Base-by-base conservation (phyloP, 2,888 invertebrate genomes). In the Lasius platythorax region DNA sequence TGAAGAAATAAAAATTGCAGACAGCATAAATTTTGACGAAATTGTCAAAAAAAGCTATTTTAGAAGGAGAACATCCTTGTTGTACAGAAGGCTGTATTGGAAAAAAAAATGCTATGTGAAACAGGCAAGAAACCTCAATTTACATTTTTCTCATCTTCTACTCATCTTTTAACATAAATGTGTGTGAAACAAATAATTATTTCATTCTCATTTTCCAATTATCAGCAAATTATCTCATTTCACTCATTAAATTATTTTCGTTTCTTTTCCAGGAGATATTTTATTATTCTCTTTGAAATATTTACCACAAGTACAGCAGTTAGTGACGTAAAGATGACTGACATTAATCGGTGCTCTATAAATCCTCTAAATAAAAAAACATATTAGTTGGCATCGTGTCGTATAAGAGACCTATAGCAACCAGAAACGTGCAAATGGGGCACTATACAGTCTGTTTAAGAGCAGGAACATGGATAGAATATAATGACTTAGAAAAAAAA, bases 221-320 rank as follows among this genome's bases (percentile, higher is more conserved):
- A 30, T 30, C 30, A 1, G 30, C 30, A 30, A 30, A 30, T 30
- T 30, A 30, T 1, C 30, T 30, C 30, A 30, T 30, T 30, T 30
- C 30, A 30, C 30, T 30, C 30, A 30, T 30, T 2, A 30, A 30
- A 30, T 30, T 30, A 30, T 30, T 30, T 30, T 61, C 6, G 28
- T 61, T 61, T 68, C 2, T 11, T 68, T 68, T 68, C 12, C 68
- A 68, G 46, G 46, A 23, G 28, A 68, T 23, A 46, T 68, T 68
- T n/a, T n/a, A n/a, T n/a, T n/a, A 68, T 68, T 68, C 1, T 46
- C 2, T 68, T 68, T 46, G 43, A 61, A 3, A 23, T 61, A 23
- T 67, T 40, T 40, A 8, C 43, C 15, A 23, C 43, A 40, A 67
- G 11, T 68, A 18, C 43, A 68, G 4, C 68, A 68, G 12, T 43